Evolutionary conservation across 2,797 vertebrate genomes (phyloP).

Genomic region (Sarcoramphus papa): DNA sequence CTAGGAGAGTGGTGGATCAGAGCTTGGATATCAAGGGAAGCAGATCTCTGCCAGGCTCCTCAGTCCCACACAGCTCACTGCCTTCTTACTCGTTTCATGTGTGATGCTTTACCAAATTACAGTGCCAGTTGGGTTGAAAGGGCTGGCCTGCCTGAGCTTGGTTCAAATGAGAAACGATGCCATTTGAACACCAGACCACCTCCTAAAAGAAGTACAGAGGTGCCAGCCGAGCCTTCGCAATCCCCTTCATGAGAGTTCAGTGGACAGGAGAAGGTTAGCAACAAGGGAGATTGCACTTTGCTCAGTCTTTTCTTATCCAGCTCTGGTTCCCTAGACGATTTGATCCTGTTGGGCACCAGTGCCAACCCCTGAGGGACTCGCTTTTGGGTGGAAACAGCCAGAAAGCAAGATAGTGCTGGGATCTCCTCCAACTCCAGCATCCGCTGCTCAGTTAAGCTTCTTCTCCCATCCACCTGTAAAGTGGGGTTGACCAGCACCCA

Average conservation of each 20-base stretch:
- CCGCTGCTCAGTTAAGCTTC: neutral
- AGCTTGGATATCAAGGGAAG: neutral
- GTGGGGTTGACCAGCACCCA: neutral
- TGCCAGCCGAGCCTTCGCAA: neutral
- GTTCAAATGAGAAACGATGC: neutral
- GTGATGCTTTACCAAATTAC: neutral
- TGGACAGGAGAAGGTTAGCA: neutral
- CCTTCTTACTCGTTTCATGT: fast-evolving
- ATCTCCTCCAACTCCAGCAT: neutral
- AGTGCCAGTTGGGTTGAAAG: neutral
- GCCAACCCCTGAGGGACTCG: neutral
- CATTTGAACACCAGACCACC: neutral
- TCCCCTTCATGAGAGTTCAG: neutral
- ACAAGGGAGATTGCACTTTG: neutral
- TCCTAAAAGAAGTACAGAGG: neutral
- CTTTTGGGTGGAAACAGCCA: neutral
- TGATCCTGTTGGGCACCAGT: neutral
- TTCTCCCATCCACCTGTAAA: neutral
- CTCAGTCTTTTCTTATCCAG: neutral
- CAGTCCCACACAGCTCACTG: neutral
- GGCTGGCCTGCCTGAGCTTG: neutral
- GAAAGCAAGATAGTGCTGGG: neutral
- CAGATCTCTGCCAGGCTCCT: neutral
- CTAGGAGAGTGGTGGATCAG: neutral
- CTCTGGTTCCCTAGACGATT: neutral